These are phyloP conservation scores for Piprites chloris DNA, from an alignment of 2,113 vertebrate species.

Conservation along the genomic window DNA sequence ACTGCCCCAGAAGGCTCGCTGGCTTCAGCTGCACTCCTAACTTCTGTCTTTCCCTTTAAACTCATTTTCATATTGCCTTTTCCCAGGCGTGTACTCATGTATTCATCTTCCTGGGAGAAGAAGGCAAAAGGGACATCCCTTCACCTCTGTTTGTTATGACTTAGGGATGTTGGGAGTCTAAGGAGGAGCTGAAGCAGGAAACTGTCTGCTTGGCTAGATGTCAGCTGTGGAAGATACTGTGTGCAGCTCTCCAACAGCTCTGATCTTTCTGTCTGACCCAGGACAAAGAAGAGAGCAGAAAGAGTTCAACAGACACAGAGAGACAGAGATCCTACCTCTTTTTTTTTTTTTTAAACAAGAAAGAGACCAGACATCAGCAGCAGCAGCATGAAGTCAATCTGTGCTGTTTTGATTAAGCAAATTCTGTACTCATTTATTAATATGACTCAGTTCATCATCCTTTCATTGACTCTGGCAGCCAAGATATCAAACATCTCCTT, in stretches of 20 bases:
- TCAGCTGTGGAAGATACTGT: not conserved
- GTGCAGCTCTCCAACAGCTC: not conserved
- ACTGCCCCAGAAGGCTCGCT: not conserved
- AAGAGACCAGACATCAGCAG: not conserved
- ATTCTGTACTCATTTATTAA: not conserved
- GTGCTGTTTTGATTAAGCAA: not conserved
- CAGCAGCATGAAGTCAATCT: not conserved
- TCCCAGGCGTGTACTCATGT: not conserved
- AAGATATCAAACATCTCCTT: not conserved
- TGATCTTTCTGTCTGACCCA: not conserved
- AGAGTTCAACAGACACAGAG: not conserved
- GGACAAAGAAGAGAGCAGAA: not conserved
- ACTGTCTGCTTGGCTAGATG: not conserved
- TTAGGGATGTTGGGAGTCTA: not conserved
- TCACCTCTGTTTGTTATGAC: not conserved
- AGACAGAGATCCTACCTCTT: not conserved
- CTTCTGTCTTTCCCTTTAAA: not conserved
- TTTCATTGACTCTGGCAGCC: not conserved
- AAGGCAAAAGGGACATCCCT: not conserved
- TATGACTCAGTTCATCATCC: not conserved
- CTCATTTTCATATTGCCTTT: not conserved
- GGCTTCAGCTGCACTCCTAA: not conserved
- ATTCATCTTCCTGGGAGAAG: not conserved
- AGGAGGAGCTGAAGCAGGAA: not conserved
- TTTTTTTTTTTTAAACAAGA: not conserved